These are phyloP conservation scores for Noctua janthe DNA, from an alignment of 2,888 invertebrate species.

Conservation along the genomic window DNA sequence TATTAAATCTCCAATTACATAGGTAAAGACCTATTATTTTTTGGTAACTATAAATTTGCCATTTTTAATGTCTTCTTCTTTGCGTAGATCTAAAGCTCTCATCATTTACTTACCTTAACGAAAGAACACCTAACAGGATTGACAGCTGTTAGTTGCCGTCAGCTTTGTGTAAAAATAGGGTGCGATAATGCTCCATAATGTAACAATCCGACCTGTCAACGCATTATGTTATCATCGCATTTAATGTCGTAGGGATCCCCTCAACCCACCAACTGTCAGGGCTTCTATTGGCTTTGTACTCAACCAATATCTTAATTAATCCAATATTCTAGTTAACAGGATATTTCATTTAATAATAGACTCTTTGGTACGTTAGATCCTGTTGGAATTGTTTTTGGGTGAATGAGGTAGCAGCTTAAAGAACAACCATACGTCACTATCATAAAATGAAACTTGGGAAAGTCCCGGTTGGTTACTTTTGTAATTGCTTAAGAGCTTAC, in stretches of 20 bases:
- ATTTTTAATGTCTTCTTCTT: not conserved
- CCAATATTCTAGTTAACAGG: slow-evolving; percentile 40
- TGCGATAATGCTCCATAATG: slow-evolving; percentile 64
- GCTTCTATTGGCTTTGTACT: slow-evolving; percentile 55
- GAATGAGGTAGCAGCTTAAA: slow-evolving; percentile 19
- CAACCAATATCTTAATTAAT: slow-evolving; percentile 56
- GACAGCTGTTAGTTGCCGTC: slow-evolving; percentile 6
- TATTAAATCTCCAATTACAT: no score
- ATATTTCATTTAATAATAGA: slow-evolving; percentile 23
- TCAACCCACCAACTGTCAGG: slow-evolving; percentile 52
- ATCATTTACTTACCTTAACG: not conserved
- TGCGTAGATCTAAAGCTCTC: not conserved
- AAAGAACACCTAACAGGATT: not conserved
- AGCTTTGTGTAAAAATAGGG: slow-evolving; percentile 32
- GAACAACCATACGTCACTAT: slow-evolving; percentile 52
- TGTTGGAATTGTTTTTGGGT: slow-evolving; percentile 17
- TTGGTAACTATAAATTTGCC: not conserved
- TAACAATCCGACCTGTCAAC: slow-evolving; percentile 80
- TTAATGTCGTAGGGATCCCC: slow-evolving; percentile 71
- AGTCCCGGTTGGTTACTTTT: slow-evolving; percentile 42
- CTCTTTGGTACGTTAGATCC: not conserved
- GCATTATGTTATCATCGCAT: slow-evolving; percentile 67
- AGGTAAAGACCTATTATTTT: not conserved
- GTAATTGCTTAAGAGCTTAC: slow-evolving; percentile 31
- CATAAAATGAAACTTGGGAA: slow-evolving; percentile 45